Evolutionary conservation across 2,113 vertebrate species (phyloP).

Genomic region (Grammomys dolichurus): DNA sequence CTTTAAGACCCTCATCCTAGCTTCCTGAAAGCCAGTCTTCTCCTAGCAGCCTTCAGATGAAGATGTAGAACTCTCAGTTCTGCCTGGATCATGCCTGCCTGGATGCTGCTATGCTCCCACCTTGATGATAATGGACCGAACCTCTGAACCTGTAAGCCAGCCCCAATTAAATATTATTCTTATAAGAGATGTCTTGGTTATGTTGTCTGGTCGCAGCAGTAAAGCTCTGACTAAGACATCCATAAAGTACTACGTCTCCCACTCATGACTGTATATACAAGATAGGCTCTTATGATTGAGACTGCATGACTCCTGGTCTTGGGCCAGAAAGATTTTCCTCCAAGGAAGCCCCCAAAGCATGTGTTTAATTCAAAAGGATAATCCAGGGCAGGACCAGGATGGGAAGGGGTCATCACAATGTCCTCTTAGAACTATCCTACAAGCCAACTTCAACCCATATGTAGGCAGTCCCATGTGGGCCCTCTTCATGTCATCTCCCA

Average conservation of each 20-base stretch:
- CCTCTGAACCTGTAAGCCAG: no score
- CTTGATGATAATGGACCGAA: no score
- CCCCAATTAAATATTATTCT: no score
- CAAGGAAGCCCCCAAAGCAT: neutral
- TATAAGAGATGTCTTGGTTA: no score
- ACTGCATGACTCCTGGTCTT: neutral
- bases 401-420: neutral
- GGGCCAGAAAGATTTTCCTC: neutral
- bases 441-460: neutral
- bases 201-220: no score
- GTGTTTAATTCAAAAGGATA: neutral
- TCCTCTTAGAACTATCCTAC: neutral
- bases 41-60: no score
- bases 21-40: no score
- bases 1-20: no score
- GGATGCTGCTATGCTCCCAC: no score
- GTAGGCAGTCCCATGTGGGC: neutral
- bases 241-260: neutral
- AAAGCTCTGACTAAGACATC: no score
- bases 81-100: no score
- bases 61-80: no score
- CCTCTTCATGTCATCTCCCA: conserved; percentile 36
- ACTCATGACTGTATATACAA: neutral
- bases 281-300: neutral
- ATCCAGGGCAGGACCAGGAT: neutral